Evolutionary conservation across 1,140 invertebrate genomes (phyloP).

Genomic region (Drosophila azteca): DNA sequence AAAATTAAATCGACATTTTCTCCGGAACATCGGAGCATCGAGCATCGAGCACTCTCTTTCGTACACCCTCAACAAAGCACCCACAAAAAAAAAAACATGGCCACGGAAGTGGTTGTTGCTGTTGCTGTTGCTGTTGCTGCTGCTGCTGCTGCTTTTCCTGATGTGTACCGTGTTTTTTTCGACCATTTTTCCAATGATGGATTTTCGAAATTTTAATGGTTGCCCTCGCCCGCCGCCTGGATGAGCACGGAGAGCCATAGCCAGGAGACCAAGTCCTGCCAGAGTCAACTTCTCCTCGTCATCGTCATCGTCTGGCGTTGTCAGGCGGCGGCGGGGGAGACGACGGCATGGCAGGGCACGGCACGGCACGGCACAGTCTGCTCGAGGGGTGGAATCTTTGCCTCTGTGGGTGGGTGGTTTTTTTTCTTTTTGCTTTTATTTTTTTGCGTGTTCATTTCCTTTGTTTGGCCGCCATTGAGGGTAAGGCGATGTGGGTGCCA

Average conservation of each 20-base stretch:
- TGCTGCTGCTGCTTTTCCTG: constrained; percentile 11
- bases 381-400: constrained; percentile 26
- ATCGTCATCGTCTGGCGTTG: constrained; percentile 61
- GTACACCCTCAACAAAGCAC: constrained; percentile 27
- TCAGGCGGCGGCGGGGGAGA: constrained; percentile 43
- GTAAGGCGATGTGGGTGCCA: constrained; percentile 67
- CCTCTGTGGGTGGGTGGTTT: constrained; percentile 67
- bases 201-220: constrained; percentile 84
- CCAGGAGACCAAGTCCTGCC: constrained; percentile 28
- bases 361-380: constrained; percentile 27
- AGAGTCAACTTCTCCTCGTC: constrained; percentile 41
- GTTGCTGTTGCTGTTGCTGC: constrained; percentile 26
- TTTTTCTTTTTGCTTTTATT: constrained; percentile 38
- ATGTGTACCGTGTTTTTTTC: constrained; percentile 39
- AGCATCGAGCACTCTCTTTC: background rate
- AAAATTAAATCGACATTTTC: constrained; percentile 77
- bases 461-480: constrained; percentile 81
- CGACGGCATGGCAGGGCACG: constrained; percentile 20
- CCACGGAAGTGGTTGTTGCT: constrained; percentile 63
- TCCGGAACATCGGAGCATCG: constrained; percentile 1
- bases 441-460: constrained; percentile 64
- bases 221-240: constrained; percentile 66
- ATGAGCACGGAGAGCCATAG: constrained; percentile 69
- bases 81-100: constrained; percentile 66
- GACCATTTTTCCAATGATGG: constrained; percentile 83